These are phyloP conservation scores for Sinocyclocheilus maitianheensis DNA, from an alignment of 2,113 vertebrate species.

Conservation along the genomic window DNA sequence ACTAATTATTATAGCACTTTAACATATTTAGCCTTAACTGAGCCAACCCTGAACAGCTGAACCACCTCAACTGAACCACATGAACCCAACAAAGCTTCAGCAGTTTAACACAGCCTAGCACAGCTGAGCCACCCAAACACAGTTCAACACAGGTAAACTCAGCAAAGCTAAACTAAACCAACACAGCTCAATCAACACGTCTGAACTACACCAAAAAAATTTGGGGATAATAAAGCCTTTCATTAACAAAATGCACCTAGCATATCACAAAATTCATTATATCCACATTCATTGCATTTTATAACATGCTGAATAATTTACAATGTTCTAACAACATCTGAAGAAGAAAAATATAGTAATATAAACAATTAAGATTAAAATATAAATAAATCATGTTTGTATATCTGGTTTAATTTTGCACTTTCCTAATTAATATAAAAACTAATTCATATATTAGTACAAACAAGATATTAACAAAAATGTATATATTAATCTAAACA, in stretches of 20 bases:
- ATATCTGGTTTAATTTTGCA: too few relatives aligned
- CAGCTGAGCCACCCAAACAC: neutral
- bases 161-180: neutral
- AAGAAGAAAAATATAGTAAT: neutral
- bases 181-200: neutral
- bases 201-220: neutral
- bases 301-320: neutral
- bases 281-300: neutral
- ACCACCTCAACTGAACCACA: neutral
- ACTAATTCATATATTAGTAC: too few relatives aligned
- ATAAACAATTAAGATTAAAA: too few relatives aligned
- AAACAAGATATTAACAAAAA: neutral
- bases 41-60: neutral
- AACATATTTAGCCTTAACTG: conserved; percentile 31
- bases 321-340: neutral
- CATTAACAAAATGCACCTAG: neutral
- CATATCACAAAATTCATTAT: neutral
- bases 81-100: neutral
- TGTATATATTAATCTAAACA: neutral
- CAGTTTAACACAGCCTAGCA: neutral
- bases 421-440: neutral
- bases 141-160: neutral
- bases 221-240: neutral
- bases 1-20: conserved; percentile 31
- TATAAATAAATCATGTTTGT: too few relatives aligned